Conservation (phyloP, 2,797 vertebrate genomes). For the Acropternis orthonyx region DNA sequence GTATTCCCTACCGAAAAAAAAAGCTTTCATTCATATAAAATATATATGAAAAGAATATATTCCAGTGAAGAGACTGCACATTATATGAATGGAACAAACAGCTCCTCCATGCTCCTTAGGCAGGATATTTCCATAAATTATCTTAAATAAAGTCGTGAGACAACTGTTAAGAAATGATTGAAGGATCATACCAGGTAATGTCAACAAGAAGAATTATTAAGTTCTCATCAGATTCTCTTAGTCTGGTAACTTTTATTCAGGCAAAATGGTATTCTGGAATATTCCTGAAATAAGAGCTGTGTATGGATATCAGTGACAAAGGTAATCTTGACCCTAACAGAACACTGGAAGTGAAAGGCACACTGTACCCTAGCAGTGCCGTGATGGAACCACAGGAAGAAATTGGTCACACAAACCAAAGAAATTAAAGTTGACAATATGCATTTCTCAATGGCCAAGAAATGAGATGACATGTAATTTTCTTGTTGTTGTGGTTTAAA, state of each 20-base stretch:
- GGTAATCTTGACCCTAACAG: background rate
- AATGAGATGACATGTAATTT: background rate
- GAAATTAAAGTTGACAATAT: background rate
- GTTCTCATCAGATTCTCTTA: background rate
- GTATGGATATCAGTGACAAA: background rate
- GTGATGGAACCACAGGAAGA: background rate
- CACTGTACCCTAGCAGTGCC: background rate
- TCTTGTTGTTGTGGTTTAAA: background rate
- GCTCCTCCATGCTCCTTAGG: background rate
- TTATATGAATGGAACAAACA: background rate
- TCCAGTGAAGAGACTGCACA: background rate
- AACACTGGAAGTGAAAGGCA: background rate
- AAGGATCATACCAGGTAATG: background rate
- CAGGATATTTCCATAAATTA: background rate
- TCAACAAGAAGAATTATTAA: background rate
- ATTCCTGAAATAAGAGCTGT: background rate
- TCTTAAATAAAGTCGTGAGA: background rate
- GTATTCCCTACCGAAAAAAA: background rate
- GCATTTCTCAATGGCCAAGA: background rate
- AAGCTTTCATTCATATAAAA: background rate
- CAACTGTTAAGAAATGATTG: background rate
- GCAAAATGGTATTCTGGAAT: background rate
- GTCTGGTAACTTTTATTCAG: background rate
- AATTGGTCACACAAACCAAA: background rate
- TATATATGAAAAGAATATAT: background rate